Conservation (phyloP, 2,797 vertebrate genomes). For the Rallus crepitans region DNA sequence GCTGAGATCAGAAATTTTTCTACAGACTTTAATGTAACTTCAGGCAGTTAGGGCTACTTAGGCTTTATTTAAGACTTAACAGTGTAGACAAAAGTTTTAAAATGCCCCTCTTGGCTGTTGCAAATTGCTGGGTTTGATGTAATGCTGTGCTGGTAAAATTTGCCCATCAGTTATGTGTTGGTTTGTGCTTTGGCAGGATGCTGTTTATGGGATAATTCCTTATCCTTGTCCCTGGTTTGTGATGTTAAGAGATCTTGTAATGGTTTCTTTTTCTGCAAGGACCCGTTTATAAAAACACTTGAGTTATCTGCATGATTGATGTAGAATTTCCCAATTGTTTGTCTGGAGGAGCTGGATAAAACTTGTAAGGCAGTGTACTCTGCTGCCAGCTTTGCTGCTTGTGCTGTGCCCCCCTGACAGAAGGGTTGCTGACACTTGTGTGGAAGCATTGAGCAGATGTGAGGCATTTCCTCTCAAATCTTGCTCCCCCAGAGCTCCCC, state of each 20-base stretch:
- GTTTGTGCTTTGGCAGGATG: not conserved
- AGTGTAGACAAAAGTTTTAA: not conserved
- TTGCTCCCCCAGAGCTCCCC: not conserved
- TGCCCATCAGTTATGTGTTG: not conserved
- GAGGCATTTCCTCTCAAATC: not conserved
- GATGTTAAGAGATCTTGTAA: not conserved
- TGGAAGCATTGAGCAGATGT: not conserved
- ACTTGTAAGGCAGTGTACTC: not conserved
- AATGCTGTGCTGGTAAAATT: not conserved
- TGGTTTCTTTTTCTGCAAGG: not conserved
- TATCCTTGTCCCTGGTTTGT: not conserved
- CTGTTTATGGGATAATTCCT: not conserved
- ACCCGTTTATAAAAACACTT: not conserved
- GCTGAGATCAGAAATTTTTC: not conserved
- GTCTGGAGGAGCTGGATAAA: not conserved
- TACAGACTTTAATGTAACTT: not conserved
- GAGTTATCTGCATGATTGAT: not conserved
- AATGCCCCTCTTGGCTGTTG: not conserved
- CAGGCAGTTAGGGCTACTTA: not conserved
- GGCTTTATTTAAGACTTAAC: not conserved
- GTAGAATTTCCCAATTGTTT: not conserved
- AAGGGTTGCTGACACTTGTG: not conserved
- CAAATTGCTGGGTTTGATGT: not conserved
- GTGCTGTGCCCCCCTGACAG: not conserved
- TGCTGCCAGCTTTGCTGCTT: not conserved